A percentile compares a stretch with the other conserved stretches of the same genome.
phyloP scores from a whole-genome alignment of 2,113 vertebrate genomes.

The Dicerorhinus sumatrensis region DNA sequence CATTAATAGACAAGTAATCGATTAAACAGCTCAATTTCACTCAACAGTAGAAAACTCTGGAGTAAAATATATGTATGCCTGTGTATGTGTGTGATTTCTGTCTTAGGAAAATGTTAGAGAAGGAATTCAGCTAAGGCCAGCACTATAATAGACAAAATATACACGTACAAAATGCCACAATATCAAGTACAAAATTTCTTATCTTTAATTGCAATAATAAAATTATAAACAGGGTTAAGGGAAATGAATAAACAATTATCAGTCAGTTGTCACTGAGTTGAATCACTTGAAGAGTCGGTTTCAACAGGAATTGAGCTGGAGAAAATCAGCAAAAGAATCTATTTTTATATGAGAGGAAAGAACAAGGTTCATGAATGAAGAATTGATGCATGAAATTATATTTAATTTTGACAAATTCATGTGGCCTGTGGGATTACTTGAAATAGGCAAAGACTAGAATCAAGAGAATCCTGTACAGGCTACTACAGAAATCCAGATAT shows the following conservation, averaged over 20 bases:
- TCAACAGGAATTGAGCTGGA: background rate
- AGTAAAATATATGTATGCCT: background rate
- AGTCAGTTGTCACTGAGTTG: background rate
- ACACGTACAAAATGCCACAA: background rate
- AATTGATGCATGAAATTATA: background rate
- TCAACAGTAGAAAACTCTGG: background rate
- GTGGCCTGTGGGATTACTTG: background rate
- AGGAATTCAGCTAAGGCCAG: background rate
- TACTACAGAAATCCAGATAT: background rate
- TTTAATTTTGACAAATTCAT: background rate
- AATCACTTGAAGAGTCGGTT: background rate
- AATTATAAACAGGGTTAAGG: background rate
- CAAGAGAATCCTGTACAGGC: background rate
- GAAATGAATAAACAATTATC: background rate
- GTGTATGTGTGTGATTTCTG: background rate
- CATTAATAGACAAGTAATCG: background rate
- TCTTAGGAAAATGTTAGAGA: background rate
- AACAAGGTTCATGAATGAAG: background rate
- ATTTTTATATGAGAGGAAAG: background rate
- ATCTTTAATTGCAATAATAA: background rate
- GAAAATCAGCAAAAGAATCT: background rate
- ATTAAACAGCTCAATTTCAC: background rate
- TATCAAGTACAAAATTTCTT: background rate
- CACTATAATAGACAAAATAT: background rate
- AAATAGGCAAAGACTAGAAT: background rate